phyloP scores from a whole-genome alignment of 2,797 vertebrate species.

The Crax fasciolata region DNA sequence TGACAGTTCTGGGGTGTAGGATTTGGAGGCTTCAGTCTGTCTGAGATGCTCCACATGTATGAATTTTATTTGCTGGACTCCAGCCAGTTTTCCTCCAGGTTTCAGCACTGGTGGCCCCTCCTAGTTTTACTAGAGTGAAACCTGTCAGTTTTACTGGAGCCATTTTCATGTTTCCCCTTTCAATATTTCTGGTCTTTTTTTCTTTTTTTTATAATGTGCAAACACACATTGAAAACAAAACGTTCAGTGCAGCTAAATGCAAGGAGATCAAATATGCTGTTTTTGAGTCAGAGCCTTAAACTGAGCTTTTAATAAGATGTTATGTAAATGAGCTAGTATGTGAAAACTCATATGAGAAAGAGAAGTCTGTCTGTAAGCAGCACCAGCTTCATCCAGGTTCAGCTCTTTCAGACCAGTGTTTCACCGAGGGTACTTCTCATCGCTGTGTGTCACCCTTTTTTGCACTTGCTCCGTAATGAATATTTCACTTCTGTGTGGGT shows the following conservation, averaged over 20 bases:
- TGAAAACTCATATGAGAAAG: background rate
- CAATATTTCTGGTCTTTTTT: background rate
- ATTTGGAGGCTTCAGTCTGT: background rate
- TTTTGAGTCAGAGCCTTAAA: background rate
- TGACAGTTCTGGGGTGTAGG: background rate
- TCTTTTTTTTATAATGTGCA: background rate
- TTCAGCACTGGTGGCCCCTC: background rate
- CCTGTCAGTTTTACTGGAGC: background rate
- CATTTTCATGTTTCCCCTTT: background rate
- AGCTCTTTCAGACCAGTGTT: background rate
- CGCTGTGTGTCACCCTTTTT: background rate
- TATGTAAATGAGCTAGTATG: background rate
- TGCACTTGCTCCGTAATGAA: background rate
- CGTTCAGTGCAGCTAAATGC: background rate
- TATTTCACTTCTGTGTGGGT: background rate
- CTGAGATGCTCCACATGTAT: background rate
- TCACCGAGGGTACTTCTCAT: background rate
- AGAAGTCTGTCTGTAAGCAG: background rate
- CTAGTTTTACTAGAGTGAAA: background rate
- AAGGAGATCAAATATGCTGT: background rate
- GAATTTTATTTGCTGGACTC: constrained; percentile 5
- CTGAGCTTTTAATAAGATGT: background rate
- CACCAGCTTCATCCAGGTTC: background rate
- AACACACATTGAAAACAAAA: background rate
- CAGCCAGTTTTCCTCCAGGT: background rate